Evolutionary conservation across 2,797 vertebrate genomes (phyloP).

Genomic region (Lithobates sylvaticus): DNA sequence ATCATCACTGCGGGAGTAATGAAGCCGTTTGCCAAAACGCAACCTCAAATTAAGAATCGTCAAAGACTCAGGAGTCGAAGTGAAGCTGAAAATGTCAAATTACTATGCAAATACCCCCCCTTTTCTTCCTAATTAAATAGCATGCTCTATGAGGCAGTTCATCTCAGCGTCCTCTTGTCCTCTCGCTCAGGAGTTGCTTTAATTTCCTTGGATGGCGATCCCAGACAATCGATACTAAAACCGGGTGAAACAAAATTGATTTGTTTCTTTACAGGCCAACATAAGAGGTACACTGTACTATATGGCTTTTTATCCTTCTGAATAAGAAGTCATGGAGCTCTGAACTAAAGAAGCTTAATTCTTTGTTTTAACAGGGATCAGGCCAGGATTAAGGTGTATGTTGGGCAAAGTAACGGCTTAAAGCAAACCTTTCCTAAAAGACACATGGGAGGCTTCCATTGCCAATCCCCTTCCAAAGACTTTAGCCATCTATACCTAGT

Average conservation of each 20-base stretch:
- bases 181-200: neutral
- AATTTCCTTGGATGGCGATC: conserved; percentile 13
- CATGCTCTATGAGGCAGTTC: neutral
- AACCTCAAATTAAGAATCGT: conserved; percentile 3
- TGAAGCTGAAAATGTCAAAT: conserved; percentile 20
- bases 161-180: neutral
- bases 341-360: neutral
- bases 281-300: neutral
- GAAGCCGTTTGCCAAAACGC: neutral
- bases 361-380: neutral
- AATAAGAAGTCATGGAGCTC: neutral
- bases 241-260: neutral
- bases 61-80: neutral
- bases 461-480: too few relatives aligned
- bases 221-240: conserved; percentile 27
- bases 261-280: neutral
- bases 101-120: conserved; percentile 24
- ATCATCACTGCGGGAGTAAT: conserved; percentile 2
- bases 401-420: neutral
- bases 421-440: neutral
- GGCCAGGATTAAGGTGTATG: neutral
- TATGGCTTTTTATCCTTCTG: neutral
- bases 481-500: too few relatives aligned
- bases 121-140: conserved; percentile 12
- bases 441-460: too few relatives aligned